Evolutionary conservation across 30 jellyfish, hydroid and myxozoan species (phyloP).

Genomic region (Haliclystus octoradiatus): DNA sequence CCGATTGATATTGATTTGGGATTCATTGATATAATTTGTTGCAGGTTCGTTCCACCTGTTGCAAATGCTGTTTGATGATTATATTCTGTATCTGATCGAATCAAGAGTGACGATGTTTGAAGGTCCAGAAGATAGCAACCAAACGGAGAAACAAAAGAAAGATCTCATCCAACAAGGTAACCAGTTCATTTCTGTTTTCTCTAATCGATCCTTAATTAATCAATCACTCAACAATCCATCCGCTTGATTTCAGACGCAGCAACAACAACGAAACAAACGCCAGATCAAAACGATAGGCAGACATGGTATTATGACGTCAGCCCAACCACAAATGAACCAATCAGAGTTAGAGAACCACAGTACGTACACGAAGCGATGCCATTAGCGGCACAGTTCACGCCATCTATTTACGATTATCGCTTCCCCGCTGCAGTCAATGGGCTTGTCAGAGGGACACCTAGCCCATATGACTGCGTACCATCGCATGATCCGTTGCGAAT

Average conservation of each 20-base stretch:
- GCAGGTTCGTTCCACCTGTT: conserved; percentile 90
- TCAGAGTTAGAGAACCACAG: background rate
- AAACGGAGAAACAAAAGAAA: too few species aligned
- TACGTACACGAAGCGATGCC: background rate
- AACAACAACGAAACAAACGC: too few species aligned
- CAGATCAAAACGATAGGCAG: too few species aligned
- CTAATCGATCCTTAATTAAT: too few species aligned
- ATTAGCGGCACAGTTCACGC: background rate
- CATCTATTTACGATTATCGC: background rate
- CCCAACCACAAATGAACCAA: background rate
- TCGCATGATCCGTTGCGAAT: background rate
- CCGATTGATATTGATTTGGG: background rate
- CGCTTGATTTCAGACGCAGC: too few species aligned
- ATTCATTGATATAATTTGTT: background rate
- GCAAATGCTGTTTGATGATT: conserved; percentile 92
- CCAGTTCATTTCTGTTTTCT: too few species aligned
- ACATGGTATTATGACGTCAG: background rate
- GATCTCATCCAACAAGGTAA: too few species aligned
- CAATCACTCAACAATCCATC: too few species aligned
- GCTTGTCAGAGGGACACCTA: background rate
- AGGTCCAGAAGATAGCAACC: conserved; percentile 20
- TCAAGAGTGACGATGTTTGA: conserved; percentile 78
- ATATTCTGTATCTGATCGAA: conserved; percentile 77
- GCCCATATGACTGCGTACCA: background rate
- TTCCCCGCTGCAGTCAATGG: background rate